phyloP scores from a whole-genome alignment of 1,140 invertebrate genomes.

The Orius insidiosus region DNA sequence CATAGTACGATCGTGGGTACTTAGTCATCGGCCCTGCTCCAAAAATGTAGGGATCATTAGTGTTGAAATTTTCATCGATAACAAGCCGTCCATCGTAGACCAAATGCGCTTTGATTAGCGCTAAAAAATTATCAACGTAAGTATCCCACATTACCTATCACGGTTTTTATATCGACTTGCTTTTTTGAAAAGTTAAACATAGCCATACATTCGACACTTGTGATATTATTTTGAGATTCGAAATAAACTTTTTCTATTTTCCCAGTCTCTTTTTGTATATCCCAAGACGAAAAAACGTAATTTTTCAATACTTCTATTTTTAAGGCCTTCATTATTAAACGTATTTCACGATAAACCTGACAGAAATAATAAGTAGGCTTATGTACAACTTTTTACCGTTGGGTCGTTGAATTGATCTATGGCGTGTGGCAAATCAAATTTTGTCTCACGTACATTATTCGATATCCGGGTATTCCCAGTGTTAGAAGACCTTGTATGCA shows the following conservation, averaged over 20 bases:
- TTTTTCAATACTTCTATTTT: neutral
- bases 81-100: slow-evolving; percentile 53
- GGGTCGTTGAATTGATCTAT: slow-evolving; percentile 6
- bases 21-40: slow-evolving; percentile 48
- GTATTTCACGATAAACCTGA: slow-evolving; percentile 4
- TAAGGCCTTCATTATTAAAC: neutral
- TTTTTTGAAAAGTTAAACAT: no score
- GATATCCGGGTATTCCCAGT: slow-evolving; percentile 29
- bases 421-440: slow-evolving; percentile 21
- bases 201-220: no score
- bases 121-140: slow-evolving; percentile 25
- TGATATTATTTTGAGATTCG: no score
- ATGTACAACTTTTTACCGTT: slow-evolving; percentile 2
- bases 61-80: slow-evolving; percentile 44
- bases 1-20: slow-evolving; percentile 36
- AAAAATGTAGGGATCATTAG: slow-evolving; percentile 47
- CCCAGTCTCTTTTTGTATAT: neutral
- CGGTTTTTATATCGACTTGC: no score
- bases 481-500: slow-evolving; percentile 36
- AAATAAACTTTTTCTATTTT: no score
- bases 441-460: slow-evolving; percentile 36
- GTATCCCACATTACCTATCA: no score
- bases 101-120: slow-evolving; percentile 43
- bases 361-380: no score
- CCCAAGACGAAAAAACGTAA: slow-evolving; percentile 1